Evolutionary conservation across 2,888 invertebrate species (phyloP).

Genomic region (Agrochola circellaris): DNA sequence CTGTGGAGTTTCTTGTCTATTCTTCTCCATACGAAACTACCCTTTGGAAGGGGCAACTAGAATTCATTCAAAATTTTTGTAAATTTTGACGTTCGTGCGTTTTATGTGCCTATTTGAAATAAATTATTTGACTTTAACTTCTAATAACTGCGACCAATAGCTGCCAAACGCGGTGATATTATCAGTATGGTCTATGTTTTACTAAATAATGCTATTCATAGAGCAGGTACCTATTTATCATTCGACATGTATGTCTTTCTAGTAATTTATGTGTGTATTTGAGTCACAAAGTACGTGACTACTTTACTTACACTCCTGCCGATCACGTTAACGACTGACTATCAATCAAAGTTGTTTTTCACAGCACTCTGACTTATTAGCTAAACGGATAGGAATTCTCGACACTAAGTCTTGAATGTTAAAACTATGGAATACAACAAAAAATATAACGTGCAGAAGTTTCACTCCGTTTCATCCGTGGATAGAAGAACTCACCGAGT

Average conservation of each 20-base stretch:
- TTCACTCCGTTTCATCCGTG: not conserved
- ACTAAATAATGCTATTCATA: not conserved
- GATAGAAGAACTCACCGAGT: not conserved
- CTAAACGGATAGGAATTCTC: slow-evolving; percentile 52
- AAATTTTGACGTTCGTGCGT: not conserved
- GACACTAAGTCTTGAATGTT: slow-evolving; percentile 55
- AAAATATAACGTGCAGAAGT: slow-evolving; percentile 16
- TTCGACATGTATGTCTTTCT: slow-evolving; percentile 6
- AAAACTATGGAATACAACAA: slow-evolving; percentile 23
- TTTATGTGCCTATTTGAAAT: not conserved
- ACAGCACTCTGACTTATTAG: slow-evolving; percentile 52
- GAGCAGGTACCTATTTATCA: not conserved
- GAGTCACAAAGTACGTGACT: slow-evolving; percentile 33
- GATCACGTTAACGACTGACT: slow-evolving; percentile 31
- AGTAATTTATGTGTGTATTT: slow-evolving; percentile 30
- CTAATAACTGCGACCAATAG: not conserved
- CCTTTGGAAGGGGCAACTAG: not conserved
- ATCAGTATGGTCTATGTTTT: not conserved
- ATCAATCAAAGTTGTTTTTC: slow-evolving; percentile 63
- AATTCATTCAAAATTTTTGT: not conserved
- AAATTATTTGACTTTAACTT: not conserved
- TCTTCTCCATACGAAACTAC: not conserved
- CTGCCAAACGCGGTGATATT: not conserved
- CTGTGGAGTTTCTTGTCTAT: not conserved
- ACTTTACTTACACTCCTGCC: slow-evolving; percentile 24